Evolutionary conservation across 2,113 vertebrate genomes (phyloP), one percentile per base, ranked within the genome.

Genomic region (Pyxicephalus adspersus): DNA sequence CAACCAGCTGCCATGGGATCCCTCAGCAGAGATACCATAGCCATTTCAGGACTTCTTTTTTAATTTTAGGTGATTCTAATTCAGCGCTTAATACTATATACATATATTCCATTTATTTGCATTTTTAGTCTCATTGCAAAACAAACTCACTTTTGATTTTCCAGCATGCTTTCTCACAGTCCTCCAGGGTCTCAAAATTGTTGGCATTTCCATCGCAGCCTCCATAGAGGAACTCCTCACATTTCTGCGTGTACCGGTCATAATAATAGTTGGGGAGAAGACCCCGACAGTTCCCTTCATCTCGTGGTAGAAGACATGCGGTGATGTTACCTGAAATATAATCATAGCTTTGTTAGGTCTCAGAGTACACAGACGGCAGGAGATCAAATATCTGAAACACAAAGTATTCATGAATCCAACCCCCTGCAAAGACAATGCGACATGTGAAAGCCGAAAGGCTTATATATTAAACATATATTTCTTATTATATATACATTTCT

Each of bases 161-260:
- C 88, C 91, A 93, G 84, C 97, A 99, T 0, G 86, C 88, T 65
- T 94, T 93, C 8, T 91, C 87, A 65, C 98, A 99, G 76, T 92
- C 92, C 17, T 88, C 83, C 34, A 75, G 71, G 4, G 87, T 92
- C 20, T 71, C 83, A 83, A 97, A 99, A 84, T 96, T 97, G 88
- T 98, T 99, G 86, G 83, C 88, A 57, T 97, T 98, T 38, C 96
- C 96, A 17, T 81, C 52, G 86, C 97, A 98, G 45, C 95, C 97
- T 1, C 97, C 95, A 17, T 94, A 98, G 25, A 25, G 68, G 90
- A 99, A 98, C 3, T 71, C 9, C 80, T 90, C 88, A 85, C 97
- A 99, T 22, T 83, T 89, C 85, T 98, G 96, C 0, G 89, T 92
- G 80, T 93, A 68, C 19, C 93, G 92, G 83, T 97, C 92, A 83